These are phyloP conservation scores for Gastrophryne carolinensis DNA, from an alignment of 2,797 vertebrate genomes.

Conservation along the genomic window DNA sequence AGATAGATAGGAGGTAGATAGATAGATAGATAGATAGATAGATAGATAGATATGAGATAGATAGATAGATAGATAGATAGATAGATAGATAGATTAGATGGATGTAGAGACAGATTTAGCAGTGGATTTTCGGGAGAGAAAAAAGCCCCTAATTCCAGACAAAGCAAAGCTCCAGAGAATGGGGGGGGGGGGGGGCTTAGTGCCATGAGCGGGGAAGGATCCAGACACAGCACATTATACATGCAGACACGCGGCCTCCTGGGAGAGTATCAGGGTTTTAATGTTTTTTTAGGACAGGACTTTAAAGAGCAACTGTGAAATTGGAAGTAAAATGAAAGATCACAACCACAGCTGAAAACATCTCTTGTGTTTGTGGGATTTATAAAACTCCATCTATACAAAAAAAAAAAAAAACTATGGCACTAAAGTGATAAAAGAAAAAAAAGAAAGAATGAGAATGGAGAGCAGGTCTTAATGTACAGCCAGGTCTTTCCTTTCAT, in stretches of 20 bases:
- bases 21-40: no score
- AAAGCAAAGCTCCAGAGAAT: slow-evolving; percentile 63
- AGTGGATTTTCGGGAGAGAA: slow-evolving; percentile 47
- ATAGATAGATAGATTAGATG: not conserved
- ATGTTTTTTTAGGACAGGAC: slow-evolving; percentile 17
- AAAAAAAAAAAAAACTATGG: not conserved
- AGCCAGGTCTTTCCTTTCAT: not conserved
- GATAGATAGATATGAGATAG: not conserved
- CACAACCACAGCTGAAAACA: not conserved
- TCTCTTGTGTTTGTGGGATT: not conserved
- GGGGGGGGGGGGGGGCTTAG: slow-evolving; percentile 62
- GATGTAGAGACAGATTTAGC: not conserved
- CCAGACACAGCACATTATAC: slow-evolving; percentile 61
- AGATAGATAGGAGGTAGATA: no score
- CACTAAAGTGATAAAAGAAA: not conserved
- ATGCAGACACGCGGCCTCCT: slow-evolving; percentile 55
- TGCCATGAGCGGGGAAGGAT: slow-evolving; percentile 62
- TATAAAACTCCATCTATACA: not conserved
- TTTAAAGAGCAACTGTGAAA: not conserved
- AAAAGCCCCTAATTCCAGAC: slow-evolving; percentile 57
- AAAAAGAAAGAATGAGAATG: no score
- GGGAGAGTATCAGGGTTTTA: slow-evolving; percentile 6
- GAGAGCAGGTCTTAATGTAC: no score
- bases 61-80: not conserved
- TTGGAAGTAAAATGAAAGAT: slow-evolving; percentile 36